Conservation (phyloP, 2,113 vertebrate genomes). For the Dasypus novemcinctus region DNA sequence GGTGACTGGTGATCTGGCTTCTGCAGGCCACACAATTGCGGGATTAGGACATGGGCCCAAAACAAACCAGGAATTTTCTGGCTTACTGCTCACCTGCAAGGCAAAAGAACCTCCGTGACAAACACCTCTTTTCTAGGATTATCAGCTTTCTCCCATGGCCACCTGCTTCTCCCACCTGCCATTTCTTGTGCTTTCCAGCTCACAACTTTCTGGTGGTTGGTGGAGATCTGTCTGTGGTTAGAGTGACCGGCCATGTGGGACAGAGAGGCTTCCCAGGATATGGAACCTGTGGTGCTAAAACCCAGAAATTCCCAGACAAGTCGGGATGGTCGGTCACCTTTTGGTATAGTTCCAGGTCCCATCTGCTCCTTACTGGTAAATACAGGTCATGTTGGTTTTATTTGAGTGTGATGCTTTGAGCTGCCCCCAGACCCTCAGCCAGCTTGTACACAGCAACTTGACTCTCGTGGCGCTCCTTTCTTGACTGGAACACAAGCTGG, state of each 20-base stretch:
- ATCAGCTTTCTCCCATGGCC: too few species aligned
- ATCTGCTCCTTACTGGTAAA: neutral
- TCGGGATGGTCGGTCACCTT: neutral
- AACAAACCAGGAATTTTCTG: neutral
- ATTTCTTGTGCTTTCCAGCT: neutral
- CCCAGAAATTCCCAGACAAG: neutral
- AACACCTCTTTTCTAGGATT: neutral
- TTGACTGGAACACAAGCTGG: neutral
- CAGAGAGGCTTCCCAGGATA: neutral
- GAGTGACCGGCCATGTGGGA: neutral
- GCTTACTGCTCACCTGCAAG: neutral
- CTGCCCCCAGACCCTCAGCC: too few species aligned
- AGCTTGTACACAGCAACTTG: neutral
- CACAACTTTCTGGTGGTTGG: neutral
- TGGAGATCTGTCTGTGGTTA: neutral
- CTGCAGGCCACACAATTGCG: neutral
- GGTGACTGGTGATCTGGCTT: neutral
- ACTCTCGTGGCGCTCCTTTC: too few species aligned
- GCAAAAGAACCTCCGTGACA: neutral
- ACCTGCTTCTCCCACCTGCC: neutral
- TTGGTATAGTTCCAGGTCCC: neutral
- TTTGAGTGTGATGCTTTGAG: neutral
- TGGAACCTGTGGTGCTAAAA: neutral
- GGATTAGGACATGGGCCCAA: neutral
- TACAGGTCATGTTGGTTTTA: too few species aligned